phyloP scores from a whole-genome alignment of 2,113 vertebrate species.

The Antennarius striatus region DNA sequence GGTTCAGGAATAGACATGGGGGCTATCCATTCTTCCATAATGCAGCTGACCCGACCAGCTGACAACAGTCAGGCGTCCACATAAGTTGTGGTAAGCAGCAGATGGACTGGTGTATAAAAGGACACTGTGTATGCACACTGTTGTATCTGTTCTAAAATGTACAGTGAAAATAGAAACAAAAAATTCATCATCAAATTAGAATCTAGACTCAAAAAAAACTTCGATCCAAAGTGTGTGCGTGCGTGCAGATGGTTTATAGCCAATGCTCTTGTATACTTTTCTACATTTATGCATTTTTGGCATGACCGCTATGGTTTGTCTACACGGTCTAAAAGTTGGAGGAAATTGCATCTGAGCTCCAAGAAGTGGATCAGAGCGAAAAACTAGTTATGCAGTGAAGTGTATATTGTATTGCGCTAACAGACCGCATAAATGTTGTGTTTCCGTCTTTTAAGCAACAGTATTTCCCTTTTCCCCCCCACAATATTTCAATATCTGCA shows the following conservation, averaged over 20 bases:
- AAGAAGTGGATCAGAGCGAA: conserved; percentile 12
- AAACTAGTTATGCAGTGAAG: conserved; percentile 31
- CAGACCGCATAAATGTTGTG: conserved; percentile 13
- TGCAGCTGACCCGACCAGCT: conserved; percentile 36
- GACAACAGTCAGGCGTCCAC: conserved; percentile 39
- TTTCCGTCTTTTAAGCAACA: conserved; percentile 1
- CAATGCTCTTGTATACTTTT: not conserved
- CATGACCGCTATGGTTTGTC: conserved; percentile 50
- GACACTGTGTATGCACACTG: conserved; percentile 1
- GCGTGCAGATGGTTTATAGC: too few species aligned
- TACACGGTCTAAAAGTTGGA: conserved; percentile 51
- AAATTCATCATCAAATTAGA: conserved; percentile 16
- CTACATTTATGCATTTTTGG: conserved; percentile 16
- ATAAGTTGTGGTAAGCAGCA: conserved; percentile 43
- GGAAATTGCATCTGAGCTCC: conserved; percentile 22
- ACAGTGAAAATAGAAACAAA: not conserved
- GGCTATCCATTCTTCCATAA: conserved; percentile 57
- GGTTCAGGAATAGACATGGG: conserved; percentile 49
- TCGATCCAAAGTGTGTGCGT: too few species aligned
- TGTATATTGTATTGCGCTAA: conserved; percentile 12
- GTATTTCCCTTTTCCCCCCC: conserved; percentile 19
- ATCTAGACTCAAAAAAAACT: conserved; percentile 4
- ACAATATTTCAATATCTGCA: conserved; percentile 31
- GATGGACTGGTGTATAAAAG: conserved; percentile 31
- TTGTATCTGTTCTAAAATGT: conserved; percentile 16